Base-by-base conservation (phyloP, 2,888 invertebrate genomes). In the Linyphia triangularis region DNA sequence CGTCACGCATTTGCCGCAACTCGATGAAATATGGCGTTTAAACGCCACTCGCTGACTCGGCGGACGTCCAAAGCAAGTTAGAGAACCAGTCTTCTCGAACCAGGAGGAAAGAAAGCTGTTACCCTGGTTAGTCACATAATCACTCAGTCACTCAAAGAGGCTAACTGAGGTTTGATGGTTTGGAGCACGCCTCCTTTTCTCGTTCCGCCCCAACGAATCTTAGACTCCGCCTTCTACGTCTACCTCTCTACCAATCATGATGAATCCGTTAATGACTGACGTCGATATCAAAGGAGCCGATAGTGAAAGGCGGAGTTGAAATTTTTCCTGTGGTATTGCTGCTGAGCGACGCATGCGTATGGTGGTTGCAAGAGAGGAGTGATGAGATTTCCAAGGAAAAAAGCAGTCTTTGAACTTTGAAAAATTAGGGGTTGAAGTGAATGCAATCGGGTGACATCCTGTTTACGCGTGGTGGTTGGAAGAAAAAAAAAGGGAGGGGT, bases 111-210 rank as follows among this genome's bases (percentile, higher is more conserved):
- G 86, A 88, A 88, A 88, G 86, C 79, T 88, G 86, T 88, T 83
- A 83, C 63, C 88, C 88, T 88, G 88, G 82, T 88, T 88, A 88
- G 88, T 82, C 88, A 88, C 82, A 82, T 83, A 88, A 83, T 88
- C 88, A 88, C 88, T 88, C 88, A 88, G 88, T 88, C 88, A 88
- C 77, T 88, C 88, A 88, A 83, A 88, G 82, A 81, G 86, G 81
- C 81, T 81, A 88, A 88, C 86, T 63, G 81, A 81, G 81, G 75
- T 81, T 88, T 88, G 86, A 88, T 81, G 86, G 86, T 81, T 81
- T 57, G 19, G 40, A 33, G 16, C 30, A 57, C 43, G 77, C 85
- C 85, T 59, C 19, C 26, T 40, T 24, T 26, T 22, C 33, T 57
- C 33, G 33, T 9, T 43, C 28, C 78, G 63, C 16, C 79, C 85